phyloP scores from a whole-genome alignment of 1,140 invertebrate genomes.

The Heterodera schachtii region DNA sequence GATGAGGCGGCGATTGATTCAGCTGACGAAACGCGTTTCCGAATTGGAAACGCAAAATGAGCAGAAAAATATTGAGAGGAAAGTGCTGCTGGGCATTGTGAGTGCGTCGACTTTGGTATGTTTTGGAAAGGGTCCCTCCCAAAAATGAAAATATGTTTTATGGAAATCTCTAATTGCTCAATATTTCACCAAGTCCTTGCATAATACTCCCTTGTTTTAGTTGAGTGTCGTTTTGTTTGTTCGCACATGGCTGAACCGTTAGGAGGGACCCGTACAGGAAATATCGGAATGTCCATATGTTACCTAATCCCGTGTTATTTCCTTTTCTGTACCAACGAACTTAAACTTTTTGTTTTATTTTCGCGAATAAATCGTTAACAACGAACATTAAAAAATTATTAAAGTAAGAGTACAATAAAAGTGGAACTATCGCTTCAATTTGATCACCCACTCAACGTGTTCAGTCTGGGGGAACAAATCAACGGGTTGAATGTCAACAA shows the following conservation, averaged over 20 bases:
- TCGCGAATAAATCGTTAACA: no score
- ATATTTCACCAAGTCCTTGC: no score
- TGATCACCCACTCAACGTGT: constrained; percentile 62
- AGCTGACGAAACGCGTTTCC: constrained; percentile 2
- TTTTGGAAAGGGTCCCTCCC: neutral
- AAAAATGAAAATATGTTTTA: no score
- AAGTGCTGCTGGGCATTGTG: neutral
- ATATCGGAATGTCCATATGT: no score
- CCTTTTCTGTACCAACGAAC: no score
- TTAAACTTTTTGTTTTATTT: no score
- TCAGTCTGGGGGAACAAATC: constrained; percentile 63
- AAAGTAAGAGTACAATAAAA: neutral
- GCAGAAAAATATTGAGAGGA: neutral
- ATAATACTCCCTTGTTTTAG: neutral
- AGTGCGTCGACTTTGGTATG: neutral
- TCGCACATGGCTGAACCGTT: neutral
- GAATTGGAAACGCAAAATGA: constrained; percentile 9
- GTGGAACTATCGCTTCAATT: constrained; percentile 33
- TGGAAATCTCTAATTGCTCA: no score
- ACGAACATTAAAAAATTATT: no score
- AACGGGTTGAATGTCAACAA: constrained; percentile 58
- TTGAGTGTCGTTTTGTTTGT: neutral
- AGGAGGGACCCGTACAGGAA: neutral
- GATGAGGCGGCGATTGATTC: constrained; percentile 16
- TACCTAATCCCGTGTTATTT: no score